Evolutionary conservation across 2,797 vertebrate species (phyloP), one percentile per base, ranked within the genome.

Genomic region (Margarornis squamiger): DNA sequence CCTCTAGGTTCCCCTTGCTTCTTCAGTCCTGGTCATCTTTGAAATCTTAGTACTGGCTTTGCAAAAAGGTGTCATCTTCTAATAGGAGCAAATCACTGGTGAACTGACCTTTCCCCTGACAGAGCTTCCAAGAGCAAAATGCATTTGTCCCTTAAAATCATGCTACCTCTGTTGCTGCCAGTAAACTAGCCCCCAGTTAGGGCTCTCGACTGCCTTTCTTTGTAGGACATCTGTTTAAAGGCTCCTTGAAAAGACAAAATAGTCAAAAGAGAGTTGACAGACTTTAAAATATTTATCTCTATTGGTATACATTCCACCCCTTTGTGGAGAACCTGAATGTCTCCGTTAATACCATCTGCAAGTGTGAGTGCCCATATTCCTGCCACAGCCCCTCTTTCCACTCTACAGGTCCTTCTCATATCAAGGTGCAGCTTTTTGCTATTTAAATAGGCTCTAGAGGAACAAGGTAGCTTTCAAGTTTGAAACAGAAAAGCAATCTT

Each of bases 401-500:
- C n/a, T 73, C 45, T 2, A 7, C 82, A 45, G 41, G 70, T 88
- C 34, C 58, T 26, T 71, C 45, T 81, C 23, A 24, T 70, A 73
- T 21, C n/a, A 73, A 77, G 76, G 85, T 3, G 10, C 46, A 73
- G 58, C 34, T 73, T 88, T 91, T 93, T 96, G 36, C 76, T 86
- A n/a, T 87, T 93, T 90, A 81, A 94, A 82, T 70, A 54, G 2
- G 2, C 38, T 93, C 48, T 51, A 51, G 2, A 93, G 70, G 85
- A 93, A 57, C 82, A 74, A 70, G 85, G 38, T 22, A 81, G 38
- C 79, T 95, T 96, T 84, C 75, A 92, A 92, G 57, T 88, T 93
- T 93, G 70, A 86, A 96, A 90, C 70, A 90, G 92, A 96, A 93
- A 91, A 78, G 89, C 58, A 91, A 77, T 82, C 93, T 96, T 97